Evolutionary conservation across 2,113 vertebrate species (phyloP).

Genomic region (Conger conger): DNA sequence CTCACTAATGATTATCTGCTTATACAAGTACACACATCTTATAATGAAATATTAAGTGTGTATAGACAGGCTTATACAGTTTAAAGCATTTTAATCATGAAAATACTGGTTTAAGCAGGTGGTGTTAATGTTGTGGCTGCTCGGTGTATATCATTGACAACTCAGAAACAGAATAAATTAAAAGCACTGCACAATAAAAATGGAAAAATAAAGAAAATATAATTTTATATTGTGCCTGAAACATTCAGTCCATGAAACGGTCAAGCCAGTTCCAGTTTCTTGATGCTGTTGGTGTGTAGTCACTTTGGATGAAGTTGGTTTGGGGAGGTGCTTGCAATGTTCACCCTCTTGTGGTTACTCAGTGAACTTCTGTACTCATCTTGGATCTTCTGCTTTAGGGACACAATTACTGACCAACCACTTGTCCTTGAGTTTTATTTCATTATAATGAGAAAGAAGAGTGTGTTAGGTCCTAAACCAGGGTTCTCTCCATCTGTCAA

Average conservation of each 20-base stretch:
- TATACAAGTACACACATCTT: no score
- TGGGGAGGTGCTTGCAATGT: slow-evolving; percentile 13
- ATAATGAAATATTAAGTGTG: no score
- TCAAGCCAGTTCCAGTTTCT: slow-evolving; percentile 70
- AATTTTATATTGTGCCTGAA: slow-evolving; percentile 31
- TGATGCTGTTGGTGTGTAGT: slow-evolving; percentile 60
- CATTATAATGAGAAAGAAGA: slow-evolving; percentile 33
- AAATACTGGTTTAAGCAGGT: no score
- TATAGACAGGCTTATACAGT: no score
- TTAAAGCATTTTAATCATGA: no score
- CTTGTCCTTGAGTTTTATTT: slow-evolving; percentile 43
- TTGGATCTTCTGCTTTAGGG: slow-evolving; percentile 11
- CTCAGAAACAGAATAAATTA: background rate
- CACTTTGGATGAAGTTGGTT: slow-evolving; percentile 55
- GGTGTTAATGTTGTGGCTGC: no score
- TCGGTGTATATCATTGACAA: no score
- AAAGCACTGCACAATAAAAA: slow-evolving; percentile 37
- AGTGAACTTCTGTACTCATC: slow-evolving; percentile 29
- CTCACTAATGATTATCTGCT: no score
- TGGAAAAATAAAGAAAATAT: slow-evolving; percentile 14
- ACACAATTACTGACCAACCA: slow-evolving; percentile 26
- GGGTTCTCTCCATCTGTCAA: slow-evolving; percentile 60
- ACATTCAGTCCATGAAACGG: slow-evolving; percentile 64
- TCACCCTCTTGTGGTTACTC: slow-evolving; percentile 32
- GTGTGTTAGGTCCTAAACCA: slow-evolving; percentile 40